These are phyloP conservation scores for Sturmia bella DNA, from an alignment of 2,888 invertebrate genomes.

Conservation along the genomic window DNA sequence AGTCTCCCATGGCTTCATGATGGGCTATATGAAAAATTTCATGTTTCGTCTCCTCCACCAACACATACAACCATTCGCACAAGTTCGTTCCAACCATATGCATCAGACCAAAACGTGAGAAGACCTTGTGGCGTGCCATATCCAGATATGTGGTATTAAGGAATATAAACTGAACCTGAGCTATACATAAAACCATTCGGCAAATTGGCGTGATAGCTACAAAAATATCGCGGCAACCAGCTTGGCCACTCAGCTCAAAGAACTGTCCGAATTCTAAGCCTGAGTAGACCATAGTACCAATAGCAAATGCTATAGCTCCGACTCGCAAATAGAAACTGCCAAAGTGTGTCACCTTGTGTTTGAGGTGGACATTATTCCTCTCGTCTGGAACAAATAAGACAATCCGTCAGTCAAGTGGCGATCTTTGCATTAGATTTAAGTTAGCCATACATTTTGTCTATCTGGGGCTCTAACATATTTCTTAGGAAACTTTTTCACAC, in stretches of 20 bases:
- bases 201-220: slow-evolving; percentile 91
- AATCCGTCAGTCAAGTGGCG: too few species aligned
- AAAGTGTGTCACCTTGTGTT: slow-evolving; percentile 84
- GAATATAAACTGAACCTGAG: slow-evolving; percentile 97
- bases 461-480: too few species aligned
- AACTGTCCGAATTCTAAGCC: slow-evolving; percentile 88
- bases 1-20: slow-evolving; percentile 71
- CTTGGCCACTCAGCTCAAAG: slow-evolving; percentile 86
- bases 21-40: slow-evolving; percentile 89
- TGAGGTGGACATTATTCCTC: slow-evolving; percentile 79
- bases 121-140: slow-evolving; percentile 86
- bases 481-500: too few species aligned
- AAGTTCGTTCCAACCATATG: slow-evolving; percentile 94
- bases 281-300: slow-evolving; percentile 88
- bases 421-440: too few species aligned
- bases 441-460: too few species aligned
- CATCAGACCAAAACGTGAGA: slow-evolving; percentile 95
- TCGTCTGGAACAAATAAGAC: slow-evolving; percentile 75
- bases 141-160: slow-evolving; percentile 90
- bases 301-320: slow-evolving; percentile 86
- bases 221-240: slow-evolving; percentile 85
- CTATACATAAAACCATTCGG: slow-evolving; percentile 91
- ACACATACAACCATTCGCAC: slow-evolving; percentile 94
- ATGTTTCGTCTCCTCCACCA: slow-evolving; percentile 94
- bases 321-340: slow-evolving; percentile 94